Base-by-base conservation (phyloP, 2,797 vertebrate species). In the Allobates femoralis region DNA sequence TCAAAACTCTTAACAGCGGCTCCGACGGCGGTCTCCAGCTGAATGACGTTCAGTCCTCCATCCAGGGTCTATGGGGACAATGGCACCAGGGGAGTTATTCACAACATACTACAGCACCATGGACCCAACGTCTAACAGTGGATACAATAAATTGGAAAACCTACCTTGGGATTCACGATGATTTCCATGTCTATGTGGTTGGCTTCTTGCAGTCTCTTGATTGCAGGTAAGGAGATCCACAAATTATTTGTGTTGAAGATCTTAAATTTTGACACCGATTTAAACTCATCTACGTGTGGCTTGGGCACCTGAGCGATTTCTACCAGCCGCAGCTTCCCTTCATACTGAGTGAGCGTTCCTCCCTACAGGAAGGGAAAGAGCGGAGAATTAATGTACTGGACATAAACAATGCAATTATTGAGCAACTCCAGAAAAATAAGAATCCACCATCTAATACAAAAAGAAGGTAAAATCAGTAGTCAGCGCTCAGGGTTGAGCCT, bases 181-280 rank as follows among this genome's bases (percentile, higher is more conserved):
- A 99, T 98, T 92, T 99, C 98, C 96, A 99, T 95, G 91, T 99
- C 96, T 92, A 99, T 96, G 73, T 94, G 89, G 0, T 96, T 97
- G 51, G 95, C 93, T 87, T 98, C 96, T 85, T 97, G 96, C 85
- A 99, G 94, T 89, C 97, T 95, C 93, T 96, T 97, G 90, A 99
- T 95, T 51, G 98, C 97, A 56, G 95, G 94, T 90, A 99, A 92
- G 14, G 97, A 98, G 89, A 99, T 96, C 98, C 98, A 99, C 91
- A 99, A 86, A 89, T 99, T 99, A 95, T 99, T 99, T 89, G 98
- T 99, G 90, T 99, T 99, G 93, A 99, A 99, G 92, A 99, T 99
- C 95, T 99, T 99, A 93, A 99, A 99, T 92, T 99, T 99, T 76
- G 97, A 96, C 90, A 99, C 97, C 0, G 98, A 99, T 92, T 99